Conservation (phyloP, 2,888 invertebrate species). For the Polia nebulosa region DNA sequence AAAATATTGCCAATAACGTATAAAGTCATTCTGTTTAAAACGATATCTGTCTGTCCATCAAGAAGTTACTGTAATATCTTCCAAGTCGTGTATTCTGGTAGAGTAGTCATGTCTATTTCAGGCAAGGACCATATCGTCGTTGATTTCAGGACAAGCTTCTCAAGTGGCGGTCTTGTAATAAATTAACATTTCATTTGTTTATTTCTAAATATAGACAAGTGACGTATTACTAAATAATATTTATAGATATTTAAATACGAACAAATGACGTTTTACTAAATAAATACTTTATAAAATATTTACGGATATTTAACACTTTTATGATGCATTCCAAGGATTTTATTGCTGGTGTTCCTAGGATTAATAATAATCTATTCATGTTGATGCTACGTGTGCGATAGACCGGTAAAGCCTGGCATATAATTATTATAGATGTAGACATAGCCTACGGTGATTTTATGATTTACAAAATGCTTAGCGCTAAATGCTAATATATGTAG, state of each 20-base stretch:
- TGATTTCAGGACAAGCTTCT: background rate
- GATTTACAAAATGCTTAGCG: conserved; percentile 35
- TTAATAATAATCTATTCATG: conserved; percentile 9
- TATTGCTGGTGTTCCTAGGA: conserved; percentile 4
- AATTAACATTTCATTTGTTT: conserved; percentile 9
- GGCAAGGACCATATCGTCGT: too few relatives aligned
- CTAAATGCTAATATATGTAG: conserved; percentile 13
- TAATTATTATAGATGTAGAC: conserved; percentile 30
- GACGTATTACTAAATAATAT: background rate
- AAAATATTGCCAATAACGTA: too few relatives aligned
- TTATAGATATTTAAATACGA: conserved; percentile 8
- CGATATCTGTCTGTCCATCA: too few relatives aligned
- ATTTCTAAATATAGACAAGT: conserved; percentile 1
- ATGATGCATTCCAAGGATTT: conserved; percentile 25
- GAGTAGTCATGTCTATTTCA: background rate
- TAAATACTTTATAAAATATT: too few relatives aligned
- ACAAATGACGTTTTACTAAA: background rate
- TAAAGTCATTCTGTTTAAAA: too few relatives aligned
- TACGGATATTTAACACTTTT: conserved; percentile 9
- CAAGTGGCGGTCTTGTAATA: conserved; percentile 6
- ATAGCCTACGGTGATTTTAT: background rate
- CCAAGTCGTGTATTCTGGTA: background rate
- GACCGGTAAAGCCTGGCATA: background rate
- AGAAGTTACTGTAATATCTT: background rate
- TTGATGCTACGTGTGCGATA: conserved; percentile 6